Evolutionary conservation across 2,888 invertebrate genomes (phyloP), one percentile per base, ranked within the genome.

Genomic region (Drosophila formosana): DNA sequence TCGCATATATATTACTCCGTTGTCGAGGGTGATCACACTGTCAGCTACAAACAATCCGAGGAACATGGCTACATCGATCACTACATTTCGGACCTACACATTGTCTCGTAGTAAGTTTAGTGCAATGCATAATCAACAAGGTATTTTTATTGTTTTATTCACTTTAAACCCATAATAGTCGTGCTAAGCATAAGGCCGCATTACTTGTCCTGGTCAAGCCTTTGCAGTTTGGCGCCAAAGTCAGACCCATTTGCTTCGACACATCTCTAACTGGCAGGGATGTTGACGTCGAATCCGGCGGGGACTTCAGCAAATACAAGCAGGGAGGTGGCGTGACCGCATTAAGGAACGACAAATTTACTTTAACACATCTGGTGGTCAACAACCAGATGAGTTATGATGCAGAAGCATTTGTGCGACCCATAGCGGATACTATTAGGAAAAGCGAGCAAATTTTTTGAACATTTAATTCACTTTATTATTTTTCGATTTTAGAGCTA

Each of bases 391-490:
- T 2, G 0, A 51, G n/a, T 30, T 69, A 58, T 45, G 8, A 45
- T 26, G 30, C 55, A 18, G 4, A 41, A 5, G 5, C 1, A 2
- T 51, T 66, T 26, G 0, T 25, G 0, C 2, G 7, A 0, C 2
- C 2, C n/a, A 62, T 72, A 1, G 1, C 0, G 4, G 11, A 13
- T 25, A n/a, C 30, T 13, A 23, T 55, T 11, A 2, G 3, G 34
- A 34, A 25, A 1, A 72, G 34, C 41, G 43, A 72, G 25, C 4
- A 3, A 4, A 30, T 41, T 63, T 13, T 26, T 72, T 75, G 73
- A 85, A 88, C 89, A 81, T 89, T 81, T 66, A 85, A 79, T 87
- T 84, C 69, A 68, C 72, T 89, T 87, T 87, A 87, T 85, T 81
- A 77, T 69, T 65, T 52, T 65, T 69, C 80, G 79, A 75, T 69